These are phyloP conservation scores for Tiliacea aurago DNA, from an alignment of 2,888 invertebrate species.

Conservation along the genomic window DNA sequence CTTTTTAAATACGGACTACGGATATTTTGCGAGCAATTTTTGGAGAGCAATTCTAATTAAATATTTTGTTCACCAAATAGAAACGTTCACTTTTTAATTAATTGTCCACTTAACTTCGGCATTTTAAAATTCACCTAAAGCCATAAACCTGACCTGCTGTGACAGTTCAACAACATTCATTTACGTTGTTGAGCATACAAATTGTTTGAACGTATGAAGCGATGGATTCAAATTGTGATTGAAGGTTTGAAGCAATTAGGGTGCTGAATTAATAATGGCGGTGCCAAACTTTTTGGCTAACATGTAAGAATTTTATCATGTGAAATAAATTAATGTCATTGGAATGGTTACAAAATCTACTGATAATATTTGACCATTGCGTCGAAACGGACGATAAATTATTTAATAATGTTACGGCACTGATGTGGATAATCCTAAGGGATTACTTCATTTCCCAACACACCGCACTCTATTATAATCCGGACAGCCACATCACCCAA, in stretches of 20 bases:
- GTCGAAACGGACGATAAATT: constrained; percentile 10
- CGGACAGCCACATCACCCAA: constrained; percentile 27
- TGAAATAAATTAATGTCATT: constrained; percentile 4
- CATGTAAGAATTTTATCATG: constrained; percentile 14
- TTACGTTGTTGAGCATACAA: no score
- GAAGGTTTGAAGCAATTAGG: no score
- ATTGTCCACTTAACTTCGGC: constrained; percentile 16
- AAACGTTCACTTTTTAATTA: constrained; percentile 22
- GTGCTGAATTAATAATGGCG: constrained; percentile 16
- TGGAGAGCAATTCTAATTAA: constrained; percentile 8
- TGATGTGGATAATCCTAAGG: constrained; percentile 28
- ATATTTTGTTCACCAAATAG: constrained; percentile 5
- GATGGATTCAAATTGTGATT: no score
- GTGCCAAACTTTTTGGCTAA: constrained; percentile 2
- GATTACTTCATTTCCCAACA: constrained; percentile 32
- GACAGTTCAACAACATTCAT: no score
- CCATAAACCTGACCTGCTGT: neutral
- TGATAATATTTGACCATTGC: constrained; percentile 16
- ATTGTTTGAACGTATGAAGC: no score
- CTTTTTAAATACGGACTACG: neutral
- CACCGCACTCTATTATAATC: constrained; percentile 42
- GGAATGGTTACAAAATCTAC: constrained; percentile 1
- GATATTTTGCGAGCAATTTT: constrained; percentile 2
- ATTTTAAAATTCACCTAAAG: constrained; percentile 18
- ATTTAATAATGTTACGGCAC: constrained; percentile 27